Evolutionary conservation across 2,113 vertebrate species (phyloP).

Genomic region (Nycticryphes semicollaris): DNA sequence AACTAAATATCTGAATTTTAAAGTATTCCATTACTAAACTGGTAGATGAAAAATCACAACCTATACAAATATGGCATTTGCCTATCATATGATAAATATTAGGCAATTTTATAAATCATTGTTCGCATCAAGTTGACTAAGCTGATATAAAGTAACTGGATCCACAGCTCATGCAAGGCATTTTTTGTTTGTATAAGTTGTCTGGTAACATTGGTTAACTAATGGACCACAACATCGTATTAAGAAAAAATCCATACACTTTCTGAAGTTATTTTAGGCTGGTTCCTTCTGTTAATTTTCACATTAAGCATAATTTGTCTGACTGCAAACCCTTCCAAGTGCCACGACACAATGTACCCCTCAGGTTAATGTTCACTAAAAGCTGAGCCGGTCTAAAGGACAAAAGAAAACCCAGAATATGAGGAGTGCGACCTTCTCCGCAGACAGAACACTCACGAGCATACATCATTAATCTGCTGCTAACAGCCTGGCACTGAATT

Average conservation of each 20-base stretch:
- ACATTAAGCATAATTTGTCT: neutral
- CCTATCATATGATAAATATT: neutral
- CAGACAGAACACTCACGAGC: neutral
- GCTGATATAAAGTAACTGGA: neutral
- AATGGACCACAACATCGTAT: neutral
- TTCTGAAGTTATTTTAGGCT: neutral
- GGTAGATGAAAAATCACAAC: neutral
- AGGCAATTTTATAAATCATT: neutral
- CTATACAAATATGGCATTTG: neutral
- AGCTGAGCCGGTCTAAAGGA: neutral
- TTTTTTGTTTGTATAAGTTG: neutral
- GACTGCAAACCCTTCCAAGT: neutral
- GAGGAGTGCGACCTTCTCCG: neutral
- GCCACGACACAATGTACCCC: neutral
- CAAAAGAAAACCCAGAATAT: neutral
- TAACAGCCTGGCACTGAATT: neutral
- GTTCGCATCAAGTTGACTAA: neutral
- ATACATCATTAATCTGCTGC: neutral
- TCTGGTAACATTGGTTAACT: neutral
- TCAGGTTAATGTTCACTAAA: neutral
- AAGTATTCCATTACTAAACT: neutral
- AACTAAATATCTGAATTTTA: neutral
- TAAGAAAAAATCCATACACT: neutral
- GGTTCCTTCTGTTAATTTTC: neutral
- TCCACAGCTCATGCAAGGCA: neutral